phyloP scores from a whole-genome alignment of 2,113 vertebrate genomes.

The Clarias magur region DNA sequence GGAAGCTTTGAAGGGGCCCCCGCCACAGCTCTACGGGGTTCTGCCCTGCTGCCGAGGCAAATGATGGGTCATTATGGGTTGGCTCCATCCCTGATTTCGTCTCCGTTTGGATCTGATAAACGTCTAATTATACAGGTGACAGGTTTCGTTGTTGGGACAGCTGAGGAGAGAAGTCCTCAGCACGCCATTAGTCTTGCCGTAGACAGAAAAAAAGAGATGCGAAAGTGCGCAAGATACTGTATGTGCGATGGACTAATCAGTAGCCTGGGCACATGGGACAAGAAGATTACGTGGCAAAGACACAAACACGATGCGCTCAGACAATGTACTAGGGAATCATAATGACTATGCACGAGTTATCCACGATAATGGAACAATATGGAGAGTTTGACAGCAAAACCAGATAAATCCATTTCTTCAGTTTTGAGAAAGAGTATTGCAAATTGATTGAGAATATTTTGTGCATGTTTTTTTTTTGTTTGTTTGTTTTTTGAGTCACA shows the following conservation, averaged over 20 bases:
- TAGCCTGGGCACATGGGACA: background rate
- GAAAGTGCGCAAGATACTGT: background rate
- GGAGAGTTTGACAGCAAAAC: background rate
- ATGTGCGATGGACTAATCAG: background rate
- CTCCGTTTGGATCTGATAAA: slow-evolving; percentile 32
- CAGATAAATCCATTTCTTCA: too few species aligned
- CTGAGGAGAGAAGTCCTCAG: background rate
- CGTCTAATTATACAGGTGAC: slow-evolving; percentile 31
- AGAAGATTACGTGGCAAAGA: background rate
- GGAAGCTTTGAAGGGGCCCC: slow-evolving; percentile 19
- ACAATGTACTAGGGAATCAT: background rate
- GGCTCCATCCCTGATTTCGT: slow-evolving; percentile 27
- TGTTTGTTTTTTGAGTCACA: too few species aligned
- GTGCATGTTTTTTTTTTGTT: too few species aligned
- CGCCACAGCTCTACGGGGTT: slow-evolving; percentile 8
- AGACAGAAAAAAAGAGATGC: background rate
- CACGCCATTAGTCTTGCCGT: background rate
- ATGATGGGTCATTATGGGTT: slow-evolving; percentile 40
- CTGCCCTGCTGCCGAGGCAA: slow-evolving; percentile 17
- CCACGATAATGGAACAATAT: background rate
- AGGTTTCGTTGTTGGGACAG: background rate
- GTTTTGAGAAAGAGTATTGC: too few species aligned
- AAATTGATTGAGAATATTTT: too few species aligned
- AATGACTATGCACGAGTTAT: background rate
- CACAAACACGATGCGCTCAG: background rate